A percentile compares a stretch with the other conserved stretches of the same genome.
Evolutionary conservation across 2,888 invertebrate genomes (phyloP).

Genomic region (Tenthredo scrophulariae): DNA sequence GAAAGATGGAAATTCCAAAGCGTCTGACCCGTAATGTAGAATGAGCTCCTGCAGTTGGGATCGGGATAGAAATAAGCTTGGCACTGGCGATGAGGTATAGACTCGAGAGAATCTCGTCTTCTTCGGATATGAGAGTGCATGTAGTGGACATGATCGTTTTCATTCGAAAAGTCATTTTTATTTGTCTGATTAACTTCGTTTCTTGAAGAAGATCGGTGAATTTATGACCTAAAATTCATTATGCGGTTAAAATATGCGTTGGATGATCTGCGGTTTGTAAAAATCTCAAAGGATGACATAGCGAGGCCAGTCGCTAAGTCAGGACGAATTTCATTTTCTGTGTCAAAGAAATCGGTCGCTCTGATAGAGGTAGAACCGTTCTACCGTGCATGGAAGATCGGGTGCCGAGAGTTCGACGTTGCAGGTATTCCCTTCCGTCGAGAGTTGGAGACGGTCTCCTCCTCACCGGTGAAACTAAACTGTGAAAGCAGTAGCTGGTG

Average conservation of each 20-base stretch:
- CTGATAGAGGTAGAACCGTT: background rate
- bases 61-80: slow-evolving; percentile 18
- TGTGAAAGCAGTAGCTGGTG: slow-evolving; percentile 72
- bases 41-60: background rate
- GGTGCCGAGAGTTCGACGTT: slow-evolving; percentile 34
- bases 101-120: background rate
- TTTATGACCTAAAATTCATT: background rate
- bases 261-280: background rate
- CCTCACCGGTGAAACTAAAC: slow-evolving; percentile 70
- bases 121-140: background rate
- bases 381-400: background rate
- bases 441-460: slow-evolving; percentile 9
- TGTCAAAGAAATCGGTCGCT: slow-evolving; percentile 71
- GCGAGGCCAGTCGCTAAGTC: background rate
- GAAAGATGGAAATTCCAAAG: slow-evolving; percentile 38
- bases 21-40: slow-evolving; percentile 1
- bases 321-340: slow-evolving; percentile 67
- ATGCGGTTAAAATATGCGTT: background rate
- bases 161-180: background rate
- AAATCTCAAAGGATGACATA: background rate
- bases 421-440: background rate
- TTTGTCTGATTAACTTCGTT: background rate
- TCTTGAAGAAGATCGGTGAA: no score
- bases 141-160: background rate
- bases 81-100: background rate